Base-by-base conservation (phyloP, 2,113 vertebrate species). In the Bagarius yarrelli region DNA sequence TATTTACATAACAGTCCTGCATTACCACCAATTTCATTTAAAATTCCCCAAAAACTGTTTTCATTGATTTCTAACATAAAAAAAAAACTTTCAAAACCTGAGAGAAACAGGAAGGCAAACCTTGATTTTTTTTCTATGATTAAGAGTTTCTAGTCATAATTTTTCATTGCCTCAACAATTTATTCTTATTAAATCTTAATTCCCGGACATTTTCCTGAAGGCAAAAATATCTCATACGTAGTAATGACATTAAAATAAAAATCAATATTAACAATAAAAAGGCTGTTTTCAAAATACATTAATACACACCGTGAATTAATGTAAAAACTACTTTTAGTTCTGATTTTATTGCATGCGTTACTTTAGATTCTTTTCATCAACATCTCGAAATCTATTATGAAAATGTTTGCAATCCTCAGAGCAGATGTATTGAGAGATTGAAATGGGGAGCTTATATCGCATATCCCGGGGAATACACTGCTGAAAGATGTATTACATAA, bases 121-220 rank as follows among this genome's bases (percentile, higher is more conserved):
- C 83, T 88, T 87, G 78, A 88, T 89, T 88, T 88, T 83, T 53
- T 83, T 83, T 78, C 63, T 63, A 76, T 53, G 72, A 34, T 73
- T 76, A 72, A 76, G 67, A 74, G 76, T 63, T 73, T 53, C 27
- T 52, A 25, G 12, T n/a, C 50, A 74, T 72, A 76, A 83, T 77
- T 76, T 72, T 52, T 76, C 67, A 77, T 72, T 53, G 55, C 79
- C 59, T 83, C 78, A 57, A 83, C 85, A 56, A 76, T 83, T 78
- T 81, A 32, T 47, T 8, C 9, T 47, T 4, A 47, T 47, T 53
- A 70, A 73, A 63, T 80, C 16, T 9, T 63, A 67, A 79, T 63
- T 59, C 18, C 11, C 4, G 5, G 12, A 9, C 14, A 9, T 52
- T 56, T 76, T 27, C 52, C 25, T 72, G n/a, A 5, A 12, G 67